Conservation (phyloP, 2,113 vertebrate species). For the Alces alces region DNA sequence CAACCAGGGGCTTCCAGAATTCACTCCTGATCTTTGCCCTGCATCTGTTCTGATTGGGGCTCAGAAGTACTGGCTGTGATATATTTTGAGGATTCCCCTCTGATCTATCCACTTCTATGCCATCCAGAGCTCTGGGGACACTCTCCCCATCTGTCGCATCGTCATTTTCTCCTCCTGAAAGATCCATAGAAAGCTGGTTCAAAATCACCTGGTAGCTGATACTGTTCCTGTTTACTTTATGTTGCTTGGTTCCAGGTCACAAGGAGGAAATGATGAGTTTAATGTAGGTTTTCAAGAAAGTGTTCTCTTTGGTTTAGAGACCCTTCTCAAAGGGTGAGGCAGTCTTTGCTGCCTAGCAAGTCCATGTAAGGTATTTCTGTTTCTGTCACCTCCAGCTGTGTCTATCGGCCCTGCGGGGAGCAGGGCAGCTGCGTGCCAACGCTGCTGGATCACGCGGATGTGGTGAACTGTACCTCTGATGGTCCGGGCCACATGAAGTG, state of each 20-base stretch:
- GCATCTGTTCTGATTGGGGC: neutral
- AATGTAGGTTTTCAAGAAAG: neutral
- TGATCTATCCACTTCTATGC: neutral
- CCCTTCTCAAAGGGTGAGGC: neutral
- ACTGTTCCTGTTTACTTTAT: neutral
- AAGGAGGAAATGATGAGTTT: neutral
- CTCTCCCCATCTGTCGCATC: rapidly evolving
- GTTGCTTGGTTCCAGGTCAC: neutral
- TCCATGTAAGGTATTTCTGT: neutral
- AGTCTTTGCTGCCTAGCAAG: neutral
- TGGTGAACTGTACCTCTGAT: conserved; percentile 80
- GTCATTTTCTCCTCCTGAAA: neutral
- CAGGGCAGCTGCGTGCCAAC: conserved; percentile 77
- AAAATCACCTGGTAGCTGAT: neutral
- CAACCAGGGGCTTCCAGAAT: neutral
- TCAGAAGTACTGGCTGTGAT: neutral
- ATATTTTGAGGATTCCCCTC: neutral
- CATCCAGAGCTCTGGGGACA: neutral
- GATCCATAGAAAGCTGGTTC: neutral
- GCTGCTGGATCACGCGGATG: conserved; percentile 78
- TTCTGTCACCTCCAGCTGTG: conserved; percentile 70
- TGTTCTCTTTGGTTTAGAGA: neutral
- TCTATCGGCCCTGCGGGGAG: conserved; percentile 34
- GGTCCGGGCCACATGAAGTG: conserved; percentile 78
- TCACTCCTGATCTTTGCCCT: neutral